Conservation (phyloP, 2,797 vertebrate species). For the Morus bassanus region DNA sequence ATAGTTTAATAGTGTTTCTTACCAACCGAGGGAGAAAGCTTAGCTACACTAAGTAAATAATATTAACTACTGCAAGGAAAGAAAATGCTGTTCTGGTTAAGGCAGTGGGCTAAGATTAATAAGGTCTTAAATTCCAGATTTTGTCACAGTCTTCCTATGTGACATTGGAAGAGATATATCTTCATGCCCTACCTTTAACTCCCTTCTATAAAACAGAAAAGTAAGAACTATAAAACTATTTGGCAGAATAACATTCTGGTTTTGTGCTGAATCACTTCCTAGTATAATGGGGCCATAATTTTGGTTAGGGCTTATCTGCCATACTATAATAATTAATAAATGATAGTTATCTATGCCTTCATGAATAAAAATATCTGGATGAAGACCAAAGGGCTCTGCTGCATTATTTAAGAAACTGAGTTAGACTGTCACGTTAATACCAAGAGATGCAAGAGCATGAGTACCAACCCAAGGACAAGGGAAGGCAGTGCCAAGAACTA, state of each 20-base stretch:
- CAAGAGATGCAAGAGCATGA: background rate
- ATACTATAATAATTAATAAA: background rate
- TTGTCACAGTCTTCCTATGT: background rate
- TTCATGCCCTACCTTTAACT: background rate
- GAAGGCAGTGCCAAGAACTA: background rate
- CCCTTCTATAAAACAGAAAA: background rate
- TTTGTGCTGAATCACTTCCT: slow-evolving; percentile 21
- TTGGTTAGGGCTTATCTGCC: background rate
- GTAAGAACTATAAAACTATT: background rate
- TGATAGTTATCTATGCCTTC: background rate
- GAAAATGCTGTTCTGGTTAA: slow-evolving; percentile 3
- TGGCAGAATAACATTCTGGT: background rate
- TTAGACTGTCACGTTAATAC: background rate
- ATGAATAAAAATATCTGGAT: background rate
- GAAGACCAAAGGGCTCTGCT: background rate
- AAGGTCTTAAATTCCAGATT: slow-evolving; percentile 18
- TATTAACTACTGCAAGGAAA: slow-evolving; percentile 1
- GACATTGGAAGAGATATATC: background rate
- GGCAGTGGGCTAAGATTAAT: background rate
- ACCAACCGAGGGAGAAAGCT: background rate
- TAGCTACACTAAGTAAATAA: slow-evolving; percentile 18
- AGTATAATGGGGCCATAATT: background rate
- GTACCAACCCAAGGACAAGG: background rate
- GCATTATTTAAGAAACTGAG: background rate
- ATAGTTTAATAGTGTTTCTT: background rate